These are phyloP conservation scores for Pentalonia nigronervosa DNA, from an alignment of 1,140 invertebrate genomes.

Conservation along the genomic window DNA sequence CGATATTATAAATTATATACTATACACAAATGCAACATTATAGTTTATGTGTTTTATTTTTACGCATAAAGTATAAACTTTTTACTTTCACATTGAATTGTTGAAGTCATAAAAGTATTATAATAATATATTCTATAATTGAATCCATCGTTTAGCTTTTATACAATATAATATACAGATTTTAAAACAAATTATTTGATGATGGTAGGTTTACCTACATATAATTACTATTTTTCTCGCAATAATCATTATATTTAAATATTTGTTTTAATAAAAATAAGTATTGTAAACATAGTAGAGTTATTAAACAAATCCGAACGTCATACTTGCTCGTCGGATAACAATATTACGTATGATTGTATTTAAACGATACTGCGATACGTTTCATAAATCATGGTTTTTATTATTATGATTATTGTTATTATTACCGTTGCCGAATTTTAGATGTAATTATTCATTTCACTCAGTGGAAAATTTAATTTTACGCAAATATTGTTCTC, in stretches of 20 bases:
- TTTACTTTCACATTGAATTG: no score
- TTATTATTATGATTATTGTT: slow-evolving; percentile 9
- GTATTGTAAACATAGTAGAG: not conserved
- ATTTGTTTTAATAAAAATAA: not conserved
- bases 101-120: no score
- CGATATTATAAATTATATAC: not conserved
- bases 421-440: not conserved
- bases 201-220: no score
- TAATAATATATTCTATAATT: no score
- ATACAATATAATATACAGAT: no score
- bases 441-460: slow-evolving; percentile 8
- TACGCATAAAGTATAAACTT: no score
- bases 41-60: not conserved
- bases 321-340: not conserved
- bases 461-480: not conserved
- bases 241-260: not conserved
- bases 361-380: not conserved
- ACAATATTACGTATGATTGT: not conserved
- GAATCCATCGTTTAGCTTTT: no score
- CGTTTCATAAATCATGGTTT: not conserved
- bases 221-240: no score
- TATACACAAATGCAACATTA: not conserved
- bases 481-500: not conserved
- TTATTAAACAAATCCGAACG: not conserved
- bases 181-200: not conserved